phyloP scores from a whole-genome alignment of 1,140 invertebrate species.

The Psilanteris sp. region DNA sequence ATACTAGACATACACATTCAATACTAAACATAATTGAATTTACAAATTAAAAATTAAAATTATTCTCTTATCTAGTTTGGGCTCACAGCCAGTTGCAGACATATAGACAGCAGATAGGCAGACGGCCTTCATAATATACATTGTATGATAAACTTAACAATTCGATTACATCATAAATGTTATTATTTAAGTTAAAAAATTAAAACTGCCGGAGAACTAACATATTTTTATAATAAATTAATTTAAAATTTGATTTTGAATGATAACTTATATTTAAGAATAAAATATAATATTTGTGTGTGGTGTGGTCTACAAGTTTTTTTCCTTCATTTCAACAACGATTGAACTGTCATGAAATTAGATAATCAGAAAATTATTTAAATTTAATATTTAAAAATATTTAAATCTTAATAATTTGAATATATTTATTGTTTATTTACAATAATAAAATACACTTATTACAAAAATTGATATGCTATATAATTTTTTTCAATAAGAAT shows the following conservation, averaged over 20 bases:
- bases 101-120: conserved; percentile 52
- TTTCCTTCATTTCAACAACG: conserved; percentile 2
- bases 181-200: conserved; percentile 8
- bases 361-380: background rate
- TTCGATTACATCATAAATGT: conserved; percentile 6
- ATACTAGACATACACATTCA: too few species aligned
- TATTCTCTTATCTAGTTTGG: conserved; percentile 62
- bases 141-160: conserved; percentile 21
- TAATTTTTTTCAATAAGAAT: too few species aligned
- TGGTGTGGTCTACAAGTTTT: background rate
- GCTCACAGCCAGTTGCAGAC: conserved; percentile 65
- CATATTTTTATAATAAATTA: background rate
- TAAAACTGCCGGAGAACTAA: conserved; percentile 9
- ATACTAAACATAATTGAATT: too few species aligned
- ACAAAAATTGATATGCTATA: too few species aligned
- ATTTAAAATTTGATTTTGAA: too few species aligned
- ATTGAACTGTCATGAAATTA: background rate
- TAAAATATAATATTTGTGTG: background rate
- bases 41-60: conserved; percentile 57
- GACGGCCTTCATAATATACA: conserved; percentile 31
- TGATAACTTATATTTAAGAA: background rate
- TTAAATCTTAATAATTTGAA: too few species aligned
- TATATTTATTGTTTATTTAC: too few species aligned
- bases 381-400: conserved; percentile 14
- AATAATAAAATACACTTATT: too few species aligned